Conservation (phyloP, 2,888 invertebrate species). For the Thelaira solivaga region DNA sequence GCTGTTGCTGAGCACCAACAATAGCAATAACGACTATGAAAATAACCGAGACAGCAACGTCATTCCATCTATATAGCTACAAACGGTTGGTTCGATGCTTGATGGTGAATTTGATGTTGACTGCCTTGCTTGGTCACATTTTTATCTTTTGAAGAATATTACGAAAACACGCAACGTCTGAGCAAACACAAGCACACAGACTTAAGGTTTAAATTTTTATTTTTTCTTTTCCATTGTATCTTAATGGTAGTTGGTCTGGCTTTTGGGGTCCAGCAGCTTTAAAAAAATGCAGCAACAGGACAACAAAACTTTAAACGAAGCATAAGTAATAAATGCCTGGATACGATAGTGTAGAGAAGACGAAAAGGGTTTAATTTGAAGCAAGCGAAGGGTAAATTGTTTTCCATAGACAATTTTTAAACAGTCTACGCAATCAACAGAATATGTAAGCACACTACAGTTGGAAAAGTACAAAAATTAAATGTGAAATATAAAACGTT, state of each 20-base stretch:
- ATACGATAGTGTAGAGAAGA: neutral
- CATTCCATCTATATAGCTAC: constrained; percentile 52
- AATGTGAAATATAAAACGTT: no score
- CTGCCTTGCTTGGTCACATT: constrained; percentile 73
- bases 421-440: neutral
- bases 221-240: constrained; percentile 19
- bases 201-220: constrained; percentile 9
- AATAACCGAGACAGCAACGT: constrained; percentile 6
- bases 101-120: constrained; percentile 59
- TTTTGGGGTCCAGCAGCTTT: constrained; percentile 44
- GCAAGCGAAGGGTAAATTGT: constrained; percentile 39
- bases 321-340: constrained; percentile 5
- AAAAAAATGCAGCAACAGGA: constrained; percentile 32
- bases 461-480: neutral
- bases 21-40: neutral
- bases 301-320: constrained; percentile 40
- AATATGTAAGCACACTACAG: neutral
- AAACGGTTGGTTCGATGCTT: constrained; percentile 49
- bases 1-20: constrained; percentile 27
- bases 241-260: constrained; percentile 48
- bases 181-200: constrained; percentile 60
- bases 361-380: constrained; percentile 33
- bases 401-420: neutral
- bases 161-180: constrained; percentile 77
- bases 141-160: constrained; percentile 77